Percentiles rank a stretch among this genome's conserved stretches.
phyloP scores from a whole-genome alignment of 2,113 vertebrate genomes.

The Ornithorhynchus anatinus region DNA sequence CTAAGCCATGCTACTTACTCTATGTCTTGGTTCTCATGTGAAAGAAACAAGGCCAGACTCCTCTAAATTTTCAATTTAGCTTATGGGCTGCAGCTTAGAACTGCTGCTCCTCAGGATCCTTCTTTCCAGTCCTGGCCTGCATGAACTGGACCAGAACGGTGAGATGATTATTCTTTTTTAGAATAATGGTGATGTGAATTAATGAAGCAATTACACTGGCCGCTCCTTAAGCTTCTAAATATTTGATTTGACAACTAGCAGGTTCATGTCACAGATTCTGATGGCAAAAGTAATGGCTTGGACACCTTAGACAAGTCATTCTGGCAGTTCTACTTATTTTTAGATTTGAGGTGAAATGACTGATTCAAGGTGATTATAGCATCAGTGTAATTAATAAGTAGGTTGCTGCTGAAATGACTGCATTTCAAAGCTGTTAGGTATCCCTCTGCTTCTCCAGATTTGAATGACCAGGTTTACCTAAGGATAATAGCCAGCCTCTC shows the following conservation, averaged over 20 bases:
- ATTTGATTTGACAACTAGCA: constrained; percentile 4
- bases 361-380: constrained; percentile 34
- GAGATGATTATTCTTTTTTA: background rate
- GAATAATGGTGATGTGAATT: constrained; percentile 16
- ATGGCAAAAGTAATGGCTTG: constrained; percentile 32
- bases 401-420: constrained; percentile 42
- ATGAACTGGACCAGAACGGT: background rate
- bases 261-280: constrained; percentile 17
- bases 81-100: background rate
- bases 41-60: background rate
- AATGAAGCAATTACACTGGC: background rate
- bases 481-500: constrained; percentile 39
- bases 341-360: constrained; percentile 26
- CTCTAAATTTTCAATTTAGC: background rate
- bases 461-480: constrained; percentile 45
- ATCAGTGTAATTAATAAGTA: constrained; percentile 32
- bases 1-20: background rate
- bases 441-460: constrained; percentile 49
- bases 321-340: constrained; percentile 3
- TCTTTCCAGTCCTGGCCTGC: background rate
- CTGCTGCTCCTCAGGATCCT: background rate
- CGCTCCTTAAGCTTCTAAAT: background rate
- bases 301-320: constrained; percentile 7
- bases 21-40: no score
- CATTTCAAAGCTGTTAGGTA: constrained; percentile 47